Evolutionary conservation across 2,888 invertebrate species (phyloP).

Genomic region (Augochlorella aurata): DNA sequence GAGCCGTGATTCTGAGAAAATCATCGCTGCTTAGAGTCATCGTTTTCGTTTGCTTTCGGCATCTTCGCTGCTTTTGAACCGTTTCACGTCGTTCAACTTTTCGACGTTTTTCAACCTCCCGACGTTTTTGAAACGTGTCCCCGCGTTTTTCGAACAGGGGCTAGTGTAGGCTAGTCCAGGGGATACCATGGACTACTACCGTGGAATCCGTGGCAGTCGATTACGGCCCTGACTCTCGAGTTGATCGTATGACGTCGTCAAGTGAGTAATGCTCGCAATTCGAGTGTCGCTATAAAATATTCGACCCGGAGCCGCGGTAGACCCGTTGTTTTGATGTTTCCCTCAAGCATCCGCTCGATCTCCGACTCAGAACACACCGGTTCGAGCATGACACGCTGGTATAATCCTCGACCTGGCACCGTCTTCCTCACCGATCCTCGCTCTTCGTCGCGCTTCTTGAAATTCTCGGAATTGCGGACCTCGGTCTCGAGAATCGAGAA

Average conservation of each 20-base stretch:
- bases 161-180: background rate
- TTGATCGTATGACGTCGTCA: conserved; percentile 69
- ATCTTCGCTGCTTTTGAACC: no score
- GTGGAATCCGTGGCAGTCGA: conserved; percentile 24
- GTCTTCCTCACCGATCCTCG: background rate
- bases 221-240: conserved; percentile 66
- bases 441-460: background rate
- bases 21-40: background rate
- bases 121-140: no score
- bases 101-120: no score
- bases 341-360: conserved; percentile 53
- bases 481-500: background rate
- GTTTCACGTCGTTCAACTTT: no score
- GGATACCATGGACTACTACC: background rate
- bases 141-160: no score
- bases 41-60: background rate
- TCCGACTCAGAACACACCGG: conserved; percentile 44
- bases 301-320: conserved; percentile 66
- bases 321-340: conserved; percentile 67
- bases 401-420: background rate
- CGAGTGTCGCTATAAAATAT: conserved; percentile 75
- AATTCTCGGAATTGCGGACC: background rate
- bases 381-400: background rate
- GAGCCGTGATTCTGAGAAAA: background rate
- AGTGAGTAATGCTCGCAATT: conserved; percentile 74